Evolutionary conservation across 2,113 vertebrate species (phyloP), one percentile per base, ranked within the genome.

Genomic region (Myotis yumanensis): DNA sequence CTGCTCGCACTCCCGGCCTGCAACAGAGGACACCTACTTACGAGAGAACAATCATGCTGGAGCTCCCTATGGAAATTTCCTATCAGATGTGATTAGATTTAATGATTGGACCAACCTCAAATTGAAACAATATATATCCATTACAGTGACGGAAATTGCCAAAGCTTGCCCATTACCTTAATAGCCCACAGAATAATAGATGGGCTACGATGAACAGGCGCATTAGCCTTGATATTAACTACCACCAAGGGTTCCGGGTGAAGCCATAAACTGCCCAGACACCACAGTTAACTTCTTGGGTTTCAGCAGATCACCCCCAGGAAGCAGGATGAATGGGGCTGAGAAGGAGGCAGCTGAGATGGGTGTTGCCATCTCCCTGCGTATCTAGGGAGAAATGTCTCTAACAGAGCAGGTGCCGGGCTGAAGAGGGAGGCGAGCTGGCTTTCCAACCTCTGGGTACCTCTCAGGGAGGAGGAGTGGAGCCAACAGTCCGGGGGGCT

Each of bases 111-210:
- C 96, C 98, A 98, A 96, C 93, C 97, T 98, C 96, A 95, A 86
- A 98, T 93, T 97, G 97, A 91, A 97, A 97, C 97, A 95, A 98
- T 98, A 98, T 97, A 98, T 98, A 98, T 98, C 97, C 97, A 98
- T 98, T 97, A 98, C 89, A 82, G 97, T 64, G 97, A 98, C 89
- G 95, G 98, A 97, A 97, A 98, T 97, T 91, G 97, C 97, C 98
- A 96, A 97, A 97, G 97, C 97, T 97, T 95, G 95, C 93, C 97
- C 97, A 98, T 98, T 98, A 97, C 95, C 97, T 97, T 97, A 98
- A 98, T 90, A 98, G 91, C 94, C 95, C 97, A 77, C 20, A 73
- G 89, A 95, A 97, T 98, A 98, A 98, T 97, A 98, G 98, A 98
- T 97, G 97, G 97, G 90, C 96, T 95, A 94, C 83, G n/a, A 96